These are phyloP conservation scores for Porphyrio hochstetteri DNA, from an alignment of 2,113 vertebrate genomes.

Conservation along the genomic window DNA sequence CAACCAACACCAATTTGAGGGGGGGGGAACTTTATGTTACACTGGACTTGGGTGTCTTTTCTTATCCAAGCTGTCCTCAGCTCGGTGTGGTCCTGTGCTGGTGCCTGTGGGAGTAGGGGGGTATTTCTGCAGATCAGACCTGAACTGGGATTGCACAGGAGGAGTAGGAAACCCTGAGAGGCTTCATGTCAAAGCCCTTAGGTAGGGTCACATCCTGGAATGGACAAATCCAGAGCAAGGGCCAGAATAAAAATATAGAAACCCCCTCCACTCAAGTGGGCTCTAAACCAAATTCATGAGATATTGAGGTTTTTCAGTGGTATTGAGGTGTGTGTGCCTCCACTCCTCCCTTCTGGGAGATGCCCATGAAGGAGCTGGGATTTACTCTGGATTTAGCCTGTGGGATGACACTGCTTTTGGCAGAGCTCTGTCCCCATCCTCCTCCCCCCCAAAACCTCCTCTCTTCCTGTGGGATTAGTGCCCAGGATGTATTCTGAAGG, in stretches of 20 bases:
- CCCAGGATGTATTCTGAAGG: fast-evolving
- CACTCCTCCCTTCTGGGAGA: background rate
- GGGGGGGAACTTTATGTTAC: background rate
- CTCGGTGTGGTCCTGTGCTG: background rate
- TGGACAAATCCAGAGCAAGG: background rate
- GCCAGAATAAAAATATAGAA: background rate
- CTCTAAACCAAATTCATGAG: background rate
- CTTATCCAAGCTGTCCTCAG: background rate
- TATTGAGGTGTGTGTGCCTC: background rate
- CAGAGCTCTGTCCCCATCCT: background rate
- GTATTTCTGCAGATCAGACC: background rate
- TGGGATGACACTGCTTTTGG: background rate
- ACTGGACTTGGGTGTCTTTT: background rate
- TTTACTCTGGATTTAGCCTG: background rate
- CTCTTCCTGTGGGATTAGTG: background rate
- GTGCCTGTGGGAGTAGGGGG: background rate
- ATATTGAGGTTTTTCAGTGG: background rate
- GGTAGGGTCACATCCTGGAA: background rate
- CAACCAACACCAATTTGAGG: background rate
- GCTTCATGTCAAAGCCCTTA: background rate
- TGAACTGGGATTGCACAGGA: background rate
- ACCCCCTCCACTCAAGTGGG: no score
- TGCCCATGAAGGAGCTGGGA: background rate
- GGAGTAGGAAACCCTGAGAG: background rate
- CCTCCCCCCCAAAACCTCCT: background rate